These are phyloP conservation scores for Ranitomeya variabilis DNA, from an alignment of 2,113 vertebrate genomes.

Conservation along the genomic window DNA sequence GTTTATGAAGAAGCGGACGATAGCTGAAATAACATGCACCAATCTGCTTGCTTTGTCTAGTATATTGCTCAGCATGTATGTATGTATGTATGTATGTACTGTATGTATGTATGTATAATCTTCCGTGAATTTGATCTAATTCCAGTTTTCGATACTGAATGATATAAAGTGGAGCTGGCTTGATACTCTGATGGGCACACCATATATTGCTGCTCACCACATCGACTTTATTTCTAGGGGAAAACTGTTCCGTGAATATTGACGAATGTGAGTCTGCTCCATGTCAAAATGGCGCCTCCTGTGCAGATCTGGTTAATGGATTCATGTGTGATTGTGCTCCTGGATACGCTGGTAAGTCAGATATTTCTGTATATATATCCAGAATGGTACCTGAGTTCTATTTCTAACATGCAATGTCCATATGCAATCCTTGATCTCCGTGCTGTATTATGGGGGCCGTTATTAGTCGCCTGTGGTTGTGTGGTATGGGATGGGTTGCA, in stretches of 20 bases:
- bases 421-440: not conserved
- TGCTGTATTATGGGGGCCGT: not conserved
- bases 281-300: slow-evolving; percentile 81
- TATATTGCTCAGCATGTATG: too few relatives aligned
- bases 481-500: not conserved
- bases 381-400: not conserved
- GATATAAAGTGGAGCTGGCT: too few relatives aligned
- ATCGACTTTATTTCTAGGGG: slow-evolving; percentile 71
- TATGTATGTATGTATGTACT: too few relatives aligned
- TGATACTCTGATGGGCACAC: not conserved
- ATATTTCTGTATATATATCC: not conserved
- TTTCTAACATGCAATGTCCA: not conserved
- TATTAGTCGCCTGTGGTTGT: not conserved
- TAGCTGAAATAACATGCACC: too few relatives aligned
- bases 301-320: slow-evolving; percentile 78
- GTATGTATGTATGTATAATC: too few relatives aligned
- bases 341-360: slow-evolving; percentile 83
- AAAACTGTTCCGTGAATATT: slow-evolving; percentile 80
- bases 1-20: too few relatives aligned
- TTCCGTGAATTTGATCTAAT: too few relatives aligned
- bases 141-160: too few relatives aligned
- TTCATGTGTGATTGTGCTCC: slow-evolving; percentile 81
- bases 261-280: slow-evolving; percentile 85
- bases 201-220: not conserved
- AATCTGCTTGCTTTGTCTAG: too few relatives aligned